Evolutionary conservation across 2,113 vertebrate species (phyloP), one percentile per base, ranked within the genome.

Genomic region (Hepsetus odoe): DNA sequence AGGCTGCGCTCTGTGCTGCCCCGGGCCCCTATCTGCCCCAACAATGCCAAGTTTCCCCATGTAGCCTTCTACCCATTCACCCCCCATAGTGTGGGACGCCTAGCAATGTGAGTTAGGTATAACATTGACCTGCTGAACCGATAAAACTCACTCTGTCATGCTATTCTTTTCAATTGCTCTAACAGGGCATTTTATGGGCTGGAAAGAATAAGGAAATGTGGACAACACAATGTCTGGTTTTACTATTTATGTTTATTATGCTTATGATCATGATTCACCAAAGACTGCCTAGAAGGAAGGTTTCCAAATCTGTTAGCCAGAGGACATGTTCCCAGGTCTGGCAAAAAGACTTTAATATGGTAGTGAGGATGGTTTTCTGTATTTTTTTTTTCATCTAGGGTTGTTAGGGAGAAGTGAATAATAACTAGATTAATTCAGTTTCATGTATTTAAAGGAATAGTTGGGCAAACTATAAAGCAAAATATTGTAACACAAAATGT

Each of bases 31-130:
- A 65, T 56, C 62, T 49, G 40, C 42, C 71, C 67, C 64, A n/a
- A 16, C 46, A 38, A 72, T 76, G 85, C 84, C 82, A 84, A 76
- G 74, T 72, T 67, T 82, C 62, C 82, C 75, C 46, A 55, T 10
- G 22, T 24, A 55, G 65, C 42, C 67, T 42, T 28, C 77, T 83
- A 64, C 74, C 77, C 67, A 33, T 59, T 55, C 64, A 33, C 67
- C 51, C 83, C 62, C 76, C 61, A 62, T 76, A 69, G 32, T 58
- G 42, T 22, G 65, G 56, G 30, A 73, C 73, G 67, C 76, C 77
- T 62, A 65, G 75, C 64, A 33, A 66, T 56, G 33, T 65, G 46
- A 58, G 61, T 30, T 72, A 33, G 30, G 61, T 72, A 72, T 79
- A 76, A 66, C 49, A 55, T 58, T 24, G 56, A 77, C 66, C 62